Percentiles rank a stretch among this genome's conserved stretches.
Conservation (phyloP, 2,888 invertebrate species). For the Limnephilus marmoratus region DNA sequence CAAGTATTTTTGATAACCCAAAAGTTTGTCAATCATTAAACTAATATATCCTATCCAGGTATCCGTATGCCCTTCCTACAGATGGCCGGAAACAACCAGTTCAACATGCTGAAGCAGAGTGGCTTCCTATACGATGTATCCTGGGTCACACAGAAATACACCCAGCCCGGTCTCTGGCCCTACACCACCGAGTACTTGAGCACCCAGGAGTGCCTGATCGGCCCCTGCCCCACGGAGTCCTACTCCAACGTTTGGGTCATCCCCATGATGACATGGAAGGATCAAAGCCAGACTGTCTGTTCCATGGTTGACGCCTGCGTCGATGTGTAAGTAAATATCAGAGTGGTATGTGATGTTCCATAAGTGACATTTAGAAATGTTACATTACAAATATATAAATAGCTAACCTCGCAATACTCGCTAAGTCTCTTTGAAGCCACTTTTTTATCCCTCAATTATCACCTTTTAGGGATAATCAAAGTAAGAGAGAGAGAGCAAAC, state of each 20-base stretch:
- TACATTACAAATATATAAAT: no score
- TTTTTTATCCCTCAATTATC: no score
- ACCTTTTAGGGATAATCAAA: no score
- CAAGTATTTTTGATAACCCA: no score
- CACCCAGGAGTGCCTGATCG: slow-evolving; percentile 77
- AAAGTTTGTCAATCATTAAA: no score
- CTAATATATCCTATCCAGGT: slow-evolving; percentile 69
- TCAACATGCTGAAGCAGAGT: slow-evolving; percentile 75
- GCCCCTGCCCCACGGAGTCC: slow-evolving; percentile 77
- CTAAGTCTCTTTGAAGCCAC: no score
- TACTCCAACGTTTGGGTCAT: slow-evolving; percentile 81
- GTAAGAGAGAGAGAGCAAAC: no score
- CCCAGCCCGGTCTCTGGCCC: slow-evolving; percentile 79
- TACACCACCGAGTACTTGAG: slow-evolving; percentile 81
- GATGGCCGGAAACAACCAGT: slow-evolving; percentile 78
- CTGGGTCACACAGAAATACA: slow-evolving; percentile 76
- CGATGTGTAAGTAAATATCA: slow-evolving; percentile 71
- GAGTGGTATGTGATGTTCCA: no score
- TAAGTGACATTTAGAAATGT: no score
- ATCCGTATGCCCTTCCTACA: slow-evolving; percentile 79
- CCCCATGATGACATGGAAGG: slow-evolving; percentile 80
- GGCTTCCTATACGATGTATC: slow-evolving; percentile 80
- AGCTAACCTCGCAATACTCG: no score
- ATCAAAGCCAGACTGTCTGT: slow-evolving; percentile 74
- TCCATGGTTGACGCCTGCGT: slow-evolving; percentile 79